A percentile compares a stretch with the other conserved stretches of the same genome.
These are phyloP conservation scores for Crematogaster levior DNA, from an alignment of 2,888 invertebrate species.

Conservation along the genomic window DNA sequence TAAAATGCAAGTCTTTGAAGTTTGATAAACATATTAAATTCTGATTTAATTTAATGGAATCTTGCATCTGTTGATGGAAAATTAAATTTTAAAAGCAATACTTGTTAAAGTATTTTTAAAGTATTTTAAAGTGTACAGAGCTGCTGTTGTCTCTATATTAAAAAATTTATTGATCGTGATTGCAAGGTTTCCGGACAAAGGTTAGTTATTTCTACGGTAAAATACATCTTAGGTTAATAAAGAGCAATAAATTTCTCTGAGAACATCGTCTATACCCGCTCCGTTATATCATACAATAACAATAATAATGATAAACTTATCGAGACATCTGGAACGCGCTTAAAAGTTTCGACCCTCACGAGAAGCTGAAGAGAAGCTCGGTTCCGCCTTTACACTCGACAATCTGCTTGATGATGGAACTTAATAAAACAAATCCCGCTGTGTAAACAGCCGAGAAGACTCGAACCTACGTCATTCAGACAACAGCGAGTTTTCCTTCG, in stretches of 20 bases:
- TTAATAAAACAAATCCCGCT: conserved; percentile 84
- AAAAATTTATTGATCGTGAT: not conserved
- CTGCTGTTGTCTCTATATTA: conserved; percentile 2
- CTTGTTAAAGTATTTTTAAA: too few relatives aligned
- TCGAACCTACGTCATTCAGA: conserved; percentile 80
- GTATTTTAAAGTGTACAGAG: too few relatives aligned
- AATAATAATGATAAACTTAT: conserved; percentile 46
- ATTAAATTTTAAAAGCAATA: not conserved
- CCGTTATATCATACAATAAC: conserved; percentile 39
- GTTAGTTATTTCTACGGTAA: not conserved
- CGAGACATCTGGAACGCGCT: conserved; percentile 39
- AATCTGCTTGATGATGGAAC: conserved; percentile 81
- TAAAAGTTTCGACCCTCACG: conserved; percentile 47
- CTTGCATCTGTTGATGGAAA: not conserved
- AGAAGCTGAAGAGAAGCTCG: conserved; percentile 47
- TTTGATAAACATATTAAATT: conserved; percentile 13
- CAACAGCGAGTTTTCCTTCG: conserved; percentile 81
- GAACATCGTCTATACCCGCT: conserved; percentile 10
- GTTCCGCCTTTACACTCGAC: conserved; percentile 70
- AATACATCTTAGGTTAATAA: conserved; percentile 2
- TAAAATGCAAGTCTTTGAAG: not conserved
- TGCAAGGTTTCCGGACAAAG: not conserved
- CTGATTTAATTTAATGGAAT: not conserved
- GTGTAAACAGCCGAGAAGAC: conserved; percentile 81
- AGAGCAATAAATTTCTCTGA: conserved; percentile 12